Base-by-base conservation (phyloP, 2,797 vertebrate genomes). In the Discoglossus pictus region DNA sequence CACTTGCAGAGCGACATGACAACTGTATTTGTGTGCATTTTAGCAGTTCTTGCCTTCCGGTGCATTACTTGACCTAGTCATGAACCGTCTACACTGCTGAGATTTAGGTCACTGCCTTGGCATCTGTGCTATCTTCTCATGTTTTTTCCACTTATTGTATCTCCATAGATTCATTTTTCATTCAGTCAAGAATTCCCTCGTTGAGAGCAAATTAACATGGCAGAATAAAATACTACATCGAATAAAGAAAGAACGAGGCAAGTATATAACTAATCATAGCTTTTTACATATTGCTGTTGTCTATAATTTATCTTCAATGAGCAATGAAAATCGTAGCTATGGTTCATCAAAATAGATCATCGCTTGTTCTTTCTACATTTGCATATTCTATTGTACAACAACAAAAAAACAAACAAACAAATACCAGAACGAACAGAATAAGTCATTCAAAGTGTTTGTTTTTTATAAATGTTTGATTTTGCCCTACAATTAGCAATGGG, bases 51-150 rank as follows among this genome's bases (percentile, higher is more conserved):
- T 4, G 65, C 40, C 58, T 61, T 43, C 39, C 21, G 34, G 48
- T 15, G 56, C 56, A 46, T 35, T n/a, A 4, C 40, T 40, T 69
- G 66, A 69, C 66, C 58, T 27, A 16, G 21, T 39, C 40, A 16
- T 62, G 67, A 70, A 70, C 60, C 15, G 59, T 63, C 59, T 50
- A 20, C 35, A 70, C 48, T 42, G 43, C 42, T 6, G 36, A 63
- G 51, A 63, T 56, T 17, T 63, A 48, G 60, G 67, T 70, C 67
- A 63, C 42, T 10, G 36, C 43, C 25, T 38, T 56, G 66, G 40
- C 66, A 47, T 48, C 31, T 39, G 48, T 43, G 53, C 16, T 17
- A 43, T 61, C 27, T 43, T 6, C 23, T 9, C 21, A 50, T 59
- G 21, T 36, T 65, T 48, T 34, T 44, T 39, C 27, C 21, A 55